These are phyloP conservation scores for Phalacrocorax carbo DNA, from an alignment of 2,113 vertebrate genomes.

Conservation along the genomic window DNA sequence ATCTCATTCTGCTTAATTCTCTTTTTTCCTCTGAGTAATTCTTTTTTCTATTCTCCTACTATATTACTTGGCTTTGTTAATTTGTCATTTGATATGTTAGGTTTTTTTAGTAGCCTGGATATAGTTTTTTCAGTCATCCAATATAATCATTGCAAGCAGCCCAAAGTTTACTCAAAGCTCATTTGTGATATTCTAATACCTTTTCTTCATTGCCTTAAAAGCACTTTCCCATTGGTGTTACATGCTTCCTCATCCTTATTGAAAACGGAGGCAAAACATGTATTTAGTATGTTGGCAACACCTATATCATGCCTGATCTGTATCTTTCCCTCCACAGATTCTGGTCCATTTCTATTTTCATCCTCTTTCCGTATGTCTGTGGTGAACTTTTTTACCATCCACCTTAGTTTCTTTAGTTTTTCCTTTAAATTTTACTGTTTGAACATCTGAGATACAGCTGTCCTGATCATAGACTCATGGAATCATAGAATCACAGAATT, in stretches of 20 bases:
- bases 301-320: background rate
- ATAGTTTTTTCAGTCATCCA: background rate
- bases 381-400: background rate
- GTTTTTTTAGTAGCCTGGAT: background rate
- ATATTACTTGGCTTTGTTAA: background rate
- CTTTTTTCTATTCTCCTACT: background rate
- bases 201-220: background rate
- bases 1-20: fast-evolving
- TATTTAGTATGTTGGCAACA: background rate
- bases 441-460: background rate
- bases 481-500: background rate
- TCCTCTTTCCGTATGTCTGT: background rate
- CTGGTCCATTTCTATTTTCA: background rate
- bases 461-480: too few species aligned
- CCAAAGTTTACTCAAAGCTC: background rate
- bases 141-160: background rate
- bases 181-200: background rate
- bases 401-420: background rate
- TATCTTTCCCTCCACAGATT: background rate
- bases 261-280: background rate
- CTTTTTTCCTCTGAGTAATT: background rate
- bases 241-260: background rate
- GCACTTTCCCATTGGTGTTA: background rate
- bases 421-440: background rate
- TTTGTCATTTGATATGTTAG: background rate